Base-by-base conservation (phyloP, 2,113 vertebrate species). In the Carassius carassius region DNA sequence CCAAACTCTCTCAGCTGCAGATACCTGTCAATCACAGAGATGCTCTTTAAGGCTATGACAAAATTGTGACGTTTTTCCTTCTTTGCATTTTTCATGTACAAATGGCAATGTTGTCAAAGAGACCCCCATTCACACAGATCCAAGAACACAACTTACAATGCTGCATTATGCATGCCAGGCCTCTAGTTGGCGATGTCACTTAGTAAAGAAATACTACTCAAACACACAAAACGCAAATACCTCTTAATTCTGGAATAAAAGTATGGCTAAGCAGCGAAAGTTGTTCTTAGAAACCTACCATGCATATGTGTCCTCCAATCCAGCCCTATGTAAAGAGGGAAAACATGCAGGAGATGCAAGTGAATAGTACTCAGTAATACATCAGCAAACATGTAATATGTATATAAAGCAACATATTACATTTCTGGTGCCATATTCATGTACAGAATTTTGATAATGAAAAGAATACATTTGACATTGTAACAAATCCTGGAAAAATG, bases 1-100 rank as follows among this genome's bases (percentile, higher is more conserved):
- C 98, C 98, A 78, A 97, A 99, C 81, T 93, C 95, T 78, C 98
- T 96, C 89, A 99, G 93, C 90, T 99, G 98, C 90, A 98, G 91
- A 92, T 99, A 99, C 98, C 98, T 99, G 93, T 78, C 51, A 56
- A 78, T n/a, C 25, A 65, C 32, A 73, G 12, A 86, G 1, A 82
- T 72, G 35, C 10, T 41, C 35, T 21, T 1, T n/a, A 19, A 41
- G 35, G 4, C 29, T 29, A 29, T 29, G 29, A 29, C 29, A 29
- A 29, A 4, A 62, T 19, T 25, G 5, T 13, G 11, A 29, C 0
- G 3, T 12, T 63, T 63, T 23, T 62, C 9, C 9, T 21, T 29
- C 5, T 37, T 62, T 62, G 19, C 0, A 0, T 25, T 63, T 63
- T 17, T 17, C 51, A 54, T 5, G 51, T 29, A 29, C 29, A 29